Evolutionary conservation across 2,888 invertebrate genomes (phyloP).

Genomic region (Branchipolynoe longqiensis): DNA sequence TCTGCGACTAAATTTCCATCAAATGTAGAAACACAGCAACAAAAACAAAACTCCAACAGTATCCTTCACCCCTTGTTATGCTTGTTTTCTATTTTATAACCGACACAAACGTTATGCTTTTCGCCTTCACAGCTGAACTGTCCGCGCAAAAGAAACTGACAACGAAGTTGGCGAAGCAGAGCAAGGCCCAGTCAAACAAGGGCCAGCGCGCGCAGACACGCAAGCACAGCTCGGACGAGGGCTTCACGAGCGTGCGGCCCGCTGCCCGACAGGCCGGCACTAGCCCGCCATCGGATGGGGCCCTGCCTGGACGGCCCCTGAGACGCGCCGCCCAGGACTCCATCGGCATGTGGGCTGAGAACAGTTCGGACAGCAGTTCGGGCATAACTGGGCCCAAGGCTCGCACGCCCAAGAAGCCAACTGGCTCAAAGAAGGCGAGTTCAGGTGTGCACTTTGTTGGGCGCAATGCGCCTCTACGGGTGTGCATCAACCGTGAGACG

Average conservation of each 20-base stretch:
- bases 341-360: conserved; percentile 43
- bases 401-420: not conserved
- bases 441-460: conserved; percentile 48
- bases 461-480: conserved; percentile 15
- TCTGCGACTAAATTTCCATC: no score
- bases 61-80: no score
- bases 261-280: not conserved
- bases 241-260: conserved; percentile 15
- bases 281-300: not conserved
- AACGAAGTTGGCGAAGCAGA: conserved; percentile 33
- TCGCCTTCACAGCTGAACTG: conserved; percentile 12
- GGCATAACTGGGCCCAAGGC: not conserved
- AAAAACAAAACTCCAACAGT: no score
- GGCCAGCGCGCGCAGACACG: not conserved
- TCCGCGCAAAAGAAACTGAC: conserved; percentile 48
- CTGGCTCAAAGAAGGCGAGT: not conserved
- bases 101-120: no score
- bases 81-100: no score
- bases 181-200: not conserved
- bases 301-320: not conserved
- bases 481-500: conserved; percentile 14
- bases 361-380: conserved; percentile 47
- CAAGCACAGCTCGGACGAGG: conserved; percentile 21
- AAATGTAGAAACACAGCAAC: no score
- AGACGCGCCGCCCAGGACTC: conserved; percentile 40